Percentiles rank a stretch among this genome's conserved stretches.
These are phyloP conservation scores for Pollenia labialis DNA, from an alignment of 2,888 invertebrate genomes.

Conservation along the genomic window DNA sequence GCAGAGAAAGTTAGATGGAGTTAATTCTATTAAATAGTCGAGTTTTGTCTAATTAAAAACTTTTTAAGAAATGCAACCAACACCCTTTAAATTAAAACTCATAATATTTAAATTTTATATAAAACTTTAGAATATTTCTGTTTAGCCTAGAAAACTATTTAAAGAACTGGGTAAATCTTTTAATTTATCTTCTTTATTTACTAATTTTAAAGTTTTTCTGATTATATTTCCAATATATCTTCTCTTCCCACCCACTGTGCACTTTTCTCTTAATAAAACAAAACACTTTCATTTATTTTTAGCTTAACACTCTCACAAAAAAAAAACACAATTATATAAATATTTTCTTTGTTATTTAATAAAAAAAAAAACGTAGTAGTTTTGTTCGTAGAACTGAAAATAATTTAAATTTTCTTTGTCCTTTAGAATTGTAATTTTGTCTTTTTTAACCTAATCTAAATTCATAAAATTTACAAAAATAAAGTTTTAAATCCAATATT, in stretches of 20 bases:
- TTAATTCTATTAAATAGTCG: too few relatives aligned
- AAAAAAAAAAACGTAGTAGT: constrained; percentile 21
- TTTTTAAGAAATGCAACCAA: too few relatives aligned
- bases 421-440: constrained; percentile 60
- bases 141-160: neutral
- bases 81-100: too few relatives aligned
- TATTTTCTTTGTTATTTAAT: constrained; percentile 26
- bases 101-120: too few relatives aligned
- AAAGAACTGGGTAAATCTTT: neutral
- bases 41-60: too few relatives aligned
- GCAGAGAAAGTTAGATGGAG: too few relatives aligned
- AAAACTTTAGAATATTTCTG: too few relatives aligned
- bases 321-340: constrained; percentile 19
- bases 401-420: constrained; percentile 21
- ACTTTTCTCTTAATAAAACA: constrained; percentile 9
- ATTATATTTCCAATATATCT: neutral
- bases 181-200: too few relatives aligned
- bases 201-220: too few relatives aligned
- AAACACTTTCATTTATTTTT: neutral
- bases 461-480: neutral
- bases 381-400: constrained; percentile 43
- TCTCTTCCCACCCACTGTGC: constrained; percentile 29
- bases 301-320: constrained; percentile 13
- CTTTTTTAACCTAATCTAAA: constrained; percentile 17
- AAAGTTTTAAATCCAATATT: neutral